Evolutionary conservation across 2,797 vertebrate species (phyloP).

Genomic region (Poecilia velifera): DNA sequence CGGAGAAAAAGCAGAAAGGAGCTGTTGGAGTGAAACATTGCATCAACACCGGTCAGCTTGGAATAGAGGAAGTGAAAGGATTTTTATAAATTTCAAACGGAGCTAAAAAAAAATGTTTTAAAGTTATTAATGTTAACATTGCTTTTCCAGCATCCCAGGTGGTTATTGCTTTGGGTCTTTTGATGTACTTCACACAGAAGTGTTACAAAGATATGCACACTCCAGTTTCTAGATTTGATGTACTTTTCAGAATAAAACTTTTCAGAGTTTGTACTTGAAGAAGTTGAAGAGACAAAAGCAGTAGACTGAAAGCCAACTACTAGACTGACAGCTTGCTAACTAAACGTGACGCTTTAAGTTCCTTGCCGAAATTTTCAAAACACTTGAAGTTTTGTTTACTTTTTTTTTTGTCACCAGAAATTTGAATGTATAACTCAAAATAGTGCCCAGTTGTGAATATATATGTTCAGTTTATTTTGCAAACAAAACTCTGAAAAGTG

Average conservation of each 20-base stretch:
- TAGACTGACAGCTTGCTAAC: neutral
- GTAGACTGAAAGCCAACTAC: neutral
- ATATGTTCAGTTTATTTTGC: neutral
- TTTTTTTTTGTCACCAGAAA: neutral
- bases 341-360: neutral
- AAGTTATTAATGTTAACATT: neutral
- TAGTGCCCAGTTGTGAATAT: neutral
- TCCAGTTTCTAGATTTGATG: neutral
- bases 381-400: neutral
- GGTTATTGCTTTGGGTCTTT: neutral
- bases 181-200: neutral
- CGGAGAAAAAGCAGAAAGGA: neutral
- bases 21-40: constrained; percentile 4
- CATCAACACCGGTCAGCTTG: neutral
- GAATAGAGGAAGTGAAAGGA: neutral
- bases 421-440: neutral
- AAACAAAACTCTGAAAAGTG: neutral
- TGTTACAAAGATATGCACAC: neutral
- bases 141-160: neutral
- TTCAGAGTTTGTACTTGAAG: neutral
- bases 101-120: neutral
- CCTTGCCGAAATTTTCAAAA: neutral
- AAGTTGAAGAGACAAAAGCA: neutral
- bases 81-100: neutral
- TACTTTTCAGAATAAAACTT: neutral